phyloP scores from a whole-genome alignment of 2,113 vertebrate genomes.

The Galeopterus variegatus region DNA sequence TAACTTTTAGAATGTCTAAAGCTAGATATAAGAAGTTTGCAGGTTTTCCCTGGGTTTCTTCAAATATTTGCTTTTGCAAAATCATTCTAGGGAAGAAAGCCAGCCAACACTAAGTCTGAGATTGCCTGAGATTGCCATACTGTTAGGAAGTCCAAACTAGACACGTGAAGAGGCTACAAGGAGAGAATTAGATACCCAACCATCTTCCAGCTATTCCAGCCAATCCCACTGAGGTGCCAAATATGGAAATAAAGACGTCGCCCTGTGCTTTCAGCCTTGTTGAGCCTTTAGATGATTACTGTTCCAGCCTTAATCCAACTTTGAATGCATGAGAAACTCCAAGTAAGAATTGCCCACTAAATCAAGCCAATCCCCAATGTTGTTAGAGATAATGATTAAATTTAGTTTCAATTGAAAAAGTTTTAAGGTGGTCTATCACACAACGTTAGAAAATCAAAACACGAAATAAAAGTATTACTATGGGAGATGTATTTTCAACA shows the following conservation, averaged over 20 bases:
- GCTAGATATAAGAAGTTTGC: background rate
- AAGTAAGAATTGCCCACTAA: background rate
- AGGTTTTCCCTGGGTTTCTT: background rate
- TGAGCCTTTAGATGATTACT: background rate
- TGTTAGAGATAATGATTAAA: background rate
- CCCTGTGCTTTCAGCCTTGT: background rate
- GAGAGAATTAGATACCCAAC: background rate
- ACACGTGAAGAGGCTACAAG: background rate
- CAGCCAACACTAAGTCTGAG: background rate
- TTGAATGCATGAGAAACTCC: background rate
- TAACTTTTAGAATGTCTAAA: background rate
- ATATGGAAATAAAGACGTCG: background rate
- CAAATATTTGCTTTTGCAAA: background rate
- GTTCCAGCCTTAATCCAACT: background rate
- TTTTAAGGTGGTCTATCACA: background rate
- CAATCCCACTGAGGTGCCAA: background rate
- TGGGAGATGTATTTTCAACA: background rate
- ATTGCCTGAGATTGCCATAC: background rate
- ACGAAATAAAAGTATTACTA: background rate
- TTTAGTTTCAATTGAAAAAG: background rate
- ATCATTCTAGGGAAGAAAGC: background rate
- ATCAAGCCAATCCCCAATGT: background rate
- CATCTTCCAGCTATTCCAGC: background rate
- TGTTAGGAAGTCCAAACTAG: background rate
- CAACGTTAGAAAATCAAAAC: background rate